Evolutionary conservation across 1,140 invertebrate genomes (phyloP), one percentile per base, ranked within the genome.

Genomic region (Kradibia gibbosae): DNA sequence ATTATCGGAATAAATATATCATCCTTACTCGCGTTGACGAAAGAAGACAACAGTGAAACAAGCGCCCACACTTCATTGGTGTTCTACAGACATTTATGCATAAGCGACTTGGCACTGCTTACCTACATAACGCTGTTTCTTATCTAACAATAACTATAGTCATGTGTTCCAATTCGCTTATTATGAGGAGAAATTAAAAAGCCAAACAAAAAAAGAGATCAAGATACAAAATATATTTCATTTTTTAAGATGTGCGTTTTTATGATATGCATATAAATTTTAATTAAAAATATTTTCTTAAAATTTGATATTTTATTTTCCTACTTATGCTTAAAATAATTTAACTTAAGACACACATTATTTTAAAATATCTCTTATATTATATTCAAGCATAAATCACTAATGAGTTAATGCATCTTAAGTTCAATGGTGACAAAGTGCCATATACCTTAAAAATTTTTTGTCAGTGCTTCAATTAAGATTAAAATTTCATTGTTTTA

Each of bases 21-120:
- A 7, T 31, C 36, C 74, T 20, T 25, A 15, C 42, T 28, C 2
- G 42, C 25, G 20, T 17, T 55, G 65, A 78, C 65, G 65, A 71
- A 78, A 71, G n/a, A n/a, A n/a, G 50, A 48, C 42, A 22, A 65
- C 34, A 78, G 71, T 78, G 70, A 78, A 78, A 39, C 39, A 53
- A 53, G 60, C 31, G 39, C 17, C 34, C 11, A 39, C 4, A 5
- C 39, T 53, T 39, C 73, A 20, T 13, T 45, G 60, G 48, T 50
- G 65, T 55, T 34, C 48, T 22, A 5, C 3, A 20, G 0, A 22
- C 1, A 34, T 67, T 67, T 60, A 28, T 13, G 77, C 10, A 71
- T 78, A 55, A 78, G 42, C 34, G 62, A 70, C 76, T 78, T 70
- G 60, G 39, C 62, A 70, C 31, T 15, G 45, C 62, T 0, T 8